Evolutionary conservation across 2,888 invertebrate species (phyloP).

Genomic region (Cylloceria caligata): DNA sequence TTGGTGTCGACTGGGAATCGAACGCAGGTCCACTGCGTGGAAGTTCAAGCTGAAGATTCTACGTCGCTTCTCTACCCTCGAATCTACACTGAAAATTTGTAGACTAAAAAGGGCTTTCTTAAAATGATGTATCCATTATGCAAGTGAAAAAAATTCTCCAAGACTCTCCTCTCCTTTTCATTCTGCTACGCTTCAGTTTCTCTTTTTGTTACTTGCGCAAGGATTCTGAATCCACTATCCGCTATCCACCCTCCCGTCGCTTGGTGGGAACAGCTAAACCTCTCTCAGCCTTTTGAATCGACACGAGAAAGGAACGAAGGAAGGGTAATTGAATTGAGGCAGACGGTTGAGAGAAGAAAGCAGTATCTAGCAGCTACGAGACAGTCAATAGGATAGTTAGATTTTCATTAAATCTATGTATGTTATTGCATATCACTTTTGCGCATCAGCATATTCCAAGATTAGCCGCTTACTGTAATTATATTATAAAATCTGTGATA

Average conservation of each 20-base stretch:
- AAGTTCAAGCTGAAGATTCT: no score
- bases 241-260: slow-evolving; percentile 12
- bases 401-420: slow-evolving; percentile 29
- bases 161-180: background rate
- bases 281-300: slow-evolving; percentile 27
- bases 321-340: slow-evolving; percentile 44
- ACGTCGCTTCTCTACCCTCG: no score
- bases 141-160: slow-evolving; percentile 17
- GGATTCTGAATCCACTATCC: no score
- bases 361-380: slow-evolving; percentile 9
- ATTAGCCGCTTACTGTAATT: background rate
- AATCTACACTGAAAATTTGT: background rate
- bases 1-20: no score
- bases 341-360: slow-evolving; percentile 19
- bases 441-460: background rate
- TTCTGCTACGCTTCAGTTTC: background rate
- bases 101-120: background rate
- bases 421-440: background rate
- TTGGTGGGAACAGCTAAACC: slow-evolving; percentile 36
- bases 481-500: background rate
- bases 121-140: slow-evolving; percentile 18
- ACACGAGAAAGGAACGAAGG: slow-evolving; percentile 36
- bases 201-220: background rate
- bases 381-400: slow-evolving; percentile 18
- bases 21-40: no score